phyloP scores from a whole-genome alignment of 1,140 invertebrate species.

The Papilio aristodemus region DNA sequence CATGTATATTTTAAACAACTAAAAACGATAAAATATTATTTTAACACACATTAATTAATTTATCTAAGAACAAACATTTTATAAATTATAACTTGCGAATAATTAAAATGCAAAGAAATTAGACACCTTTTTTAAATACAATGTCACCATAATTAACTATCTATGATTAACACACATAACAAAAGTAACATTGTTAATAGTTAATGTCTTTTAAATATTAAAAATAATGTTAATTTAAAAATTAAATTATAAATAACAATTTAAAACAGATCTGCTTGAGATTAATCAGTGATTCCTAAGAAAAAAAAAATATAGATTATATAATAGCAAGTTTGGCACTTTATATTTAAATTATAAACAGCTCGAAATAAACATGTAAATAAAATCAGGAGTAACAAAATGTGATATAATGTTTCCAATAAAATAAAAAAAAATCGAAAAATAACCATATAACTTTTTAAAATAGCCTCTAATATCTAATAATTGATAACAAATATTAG shows the following conservation, averaged over 20 bases:
- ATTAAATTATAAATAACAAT: conserved; percentile 27
- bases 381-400: not conserved
- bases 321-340: conserved; percentile 10
- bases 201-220: conserved; percentile 30
- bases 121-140: conserved; percentile 13
- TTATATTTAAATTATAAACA: not conserved
- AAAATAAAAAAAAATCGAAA: too few species aligned
- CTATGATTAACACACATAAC: conserved; percentile 22
- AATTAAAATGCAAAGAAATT: conserved; percentile 15
- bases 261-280: conserved; percentile 26
- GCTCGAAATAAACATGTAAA: not conserved
- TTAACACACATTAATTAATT: conserved; percentile 2
- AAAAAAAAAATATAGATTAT: not conserved
- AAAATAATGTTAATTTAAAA: conserved; percentile 28
- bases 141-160: not conserved
- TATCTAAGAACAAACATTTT: not conserved
- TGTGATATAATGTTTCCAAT: not conserved
- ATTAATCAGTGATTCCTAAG: conserved; percentile 7
- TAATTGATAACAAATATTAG: conserved; percentile 11
- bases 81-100: not conserved
- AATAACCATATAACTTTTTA: not conserved
- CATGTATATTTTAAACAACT: not conserved
- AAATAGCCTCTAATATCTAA: conserved; percentile 26
- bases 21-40: not conserved
- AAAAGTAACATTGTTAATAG: conserved; percentile 12